Evolutionary conservation across 2,888 invertebrate species (phyloP), one percentile per base, ranked within the genome.

Genomic region (Spilosoma lubricipeda): DNA sequence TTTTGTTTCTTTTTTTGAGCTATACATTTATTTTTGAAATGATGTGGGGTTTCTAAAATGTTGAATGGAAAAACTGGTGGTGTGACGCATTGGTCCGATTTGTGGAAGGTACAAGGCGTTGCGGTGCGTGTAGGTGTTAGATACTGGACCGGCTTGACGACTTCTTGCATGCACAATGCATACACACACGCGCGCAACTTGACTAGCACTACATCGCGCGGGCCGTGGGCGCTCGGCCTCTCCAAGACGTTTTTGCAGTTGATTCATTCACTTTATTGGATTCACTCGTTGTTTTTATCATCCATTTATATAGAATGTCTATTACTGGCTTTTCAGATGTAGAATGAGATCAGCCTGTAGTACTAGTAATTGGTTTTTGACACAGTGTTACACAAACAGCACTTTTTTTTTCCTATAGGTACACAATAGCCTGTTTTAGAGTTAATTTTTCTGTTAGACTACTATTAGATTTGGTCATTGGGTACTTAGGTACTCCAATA

Each of bases 91-190:
- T 85, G 82, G 86, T 85, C 82, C 87, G 86, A 87, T 88, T 88
- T 84, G 82, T 83, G 85, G 85, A 80, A 84, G 85, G 85, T 84
- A 82, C 86, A 87, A 85, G 18, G 85, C 85, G 84, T 85, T 85
- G 88, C 85, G 82, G 86, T 83, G 83, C 87, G 90, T 89, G 93
- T 92, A 92, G 94, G 94, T 92, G 92, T 93, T 88, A 88, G 90
- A 88, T 84, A 85, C 87, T 85, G 87, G 93, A 94, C 95, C 94
- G 94, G 94, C 93, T 90, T 88, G 91, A 90, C 91, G 76, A 88
- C 89, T 91, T 91, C 86, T 89, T 81, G 82, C 88, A 85, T 88
- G 86, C 87, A 84, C 85, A 85, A 78, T 89, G 88, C 90, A 90
- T 89, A 87, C 90, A 87, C 86, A 84, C 90, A 85, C 85, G 75